Base-by-base conservation (phyloP, 2,888 invertebrate species). In the Apocheima hispidaria region DNA sequence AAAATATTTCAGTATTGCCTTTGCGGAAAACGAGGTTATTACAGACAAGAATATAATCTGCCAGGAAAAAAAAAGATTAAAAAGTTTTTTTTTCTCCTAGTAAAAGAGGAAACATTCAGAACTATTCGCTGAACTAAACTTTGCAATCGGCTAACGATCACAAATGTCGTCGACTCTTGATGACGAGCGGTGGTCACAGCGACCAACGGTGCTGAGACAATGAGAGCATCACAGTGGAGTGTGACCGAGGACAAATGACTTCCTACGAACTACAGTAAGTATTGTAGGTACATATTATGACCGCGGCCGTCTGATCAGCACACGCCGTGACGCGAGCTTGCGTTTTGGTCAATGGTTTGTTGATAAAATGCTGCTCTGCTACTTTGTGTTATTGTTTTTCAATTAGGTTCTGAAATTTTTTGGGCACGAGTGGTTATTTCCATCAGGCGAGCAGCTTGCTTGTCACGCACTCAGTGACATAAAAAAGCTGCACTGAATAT, bases 191-290 rank as follows among this genome's bases (percentile, higher is more conserved):
- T 70, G 72, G 74, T 70, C 74, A 74, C 69, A 67, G 58, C 69
- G 63, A 16, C 56, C 59, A 65, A 65, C 65, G 65, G 64, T 63
- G 61, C 38, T 40, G 61, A 61, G 63, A 71, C 68, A 71, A 68
- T 66, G 58, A 54, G 52, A 74, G 71, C 73, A 78, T 74, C 53
- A 65, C 77, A 73, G 66, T 28, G 41, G 74, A 70, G 79, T 83
- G 80, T 78, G 81, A 80, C 80, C 78, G 78, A 75, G 72, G 81
- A 85, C 83, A 84, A 82, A 86, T 73, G 77, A 85, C 82, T 85
- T 83, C 78, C 82, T 83, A 46, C 28, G 12, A 14, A 44, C 26
- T 3, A 7, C 26, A 44, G 43, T 21, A 40, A 26, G n/a, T n/a
- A n/a, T n/a, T n/a, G n/a, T 23, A 43, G 23, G 43, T 30, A 33